These are phyloP conservation scores for Ophioninae sp. DNA, from an alignment of 2,888 invertebrate species.

Conservation along the genomic window DNA sequence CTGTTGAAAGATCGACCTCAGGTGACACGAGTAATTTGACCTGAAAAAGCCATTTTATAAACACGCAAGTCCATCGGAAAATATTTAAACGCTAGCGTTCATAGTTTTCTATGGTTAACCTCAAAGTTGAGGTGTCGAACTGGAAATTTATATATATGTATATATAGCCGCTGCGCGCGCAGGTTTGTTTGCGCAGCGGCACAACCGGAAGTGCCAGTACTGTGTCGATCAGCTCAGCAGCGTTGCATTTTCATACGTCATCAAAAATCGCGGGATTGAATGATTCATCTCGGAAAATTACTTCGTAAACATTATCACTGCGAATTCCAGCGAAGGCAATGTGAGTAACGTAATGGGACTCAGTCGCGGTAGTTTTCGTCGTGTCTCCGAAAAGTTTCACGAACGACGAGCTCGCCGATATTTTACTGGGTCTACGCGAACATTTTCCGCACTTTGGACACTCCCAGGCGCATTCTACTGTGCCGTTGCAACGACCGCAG, in stretches of 20 bases:
- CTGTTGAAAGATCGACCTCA: constrained; percentile 69
- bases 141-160: too few relatives aligned
- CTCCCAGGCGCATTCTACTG: constrained; percentile 25
- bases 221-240: neutral
- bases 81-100: neutral
- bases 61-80: neutral
- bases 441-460: constrained; percentile 52
- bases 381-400: constrained; percentile 32
- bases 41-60: too few relatives aligned
- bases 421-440: constrained; percentile 29
- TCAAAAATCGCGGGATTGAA: neutral
- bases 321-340: constrained; percentile 69
- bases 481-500: constrained; percentile 44
- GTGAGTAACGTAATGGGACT: constrained; percentile 64
- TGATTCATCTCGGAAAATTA: constrained; percentile 23
- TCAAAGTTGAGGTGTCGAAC: neutral
- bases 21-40: constrained; percentile 68
- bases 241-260: neutral
- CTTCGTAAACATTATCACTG: constrained; percentile 69
- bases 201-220: too few relatives aligned
- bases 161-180: too few relatives aligned
- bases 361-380: constrained; percentile 48
- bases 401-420: constrained; percentile 13
- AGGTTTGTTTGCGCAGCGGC: too few relatives aligned
- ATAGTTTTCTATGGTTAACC: neutral